Base-by-base conservation (phyloP, 2,113 vertebrate genomes). In the Puffinus mauretanicus region DNA sequence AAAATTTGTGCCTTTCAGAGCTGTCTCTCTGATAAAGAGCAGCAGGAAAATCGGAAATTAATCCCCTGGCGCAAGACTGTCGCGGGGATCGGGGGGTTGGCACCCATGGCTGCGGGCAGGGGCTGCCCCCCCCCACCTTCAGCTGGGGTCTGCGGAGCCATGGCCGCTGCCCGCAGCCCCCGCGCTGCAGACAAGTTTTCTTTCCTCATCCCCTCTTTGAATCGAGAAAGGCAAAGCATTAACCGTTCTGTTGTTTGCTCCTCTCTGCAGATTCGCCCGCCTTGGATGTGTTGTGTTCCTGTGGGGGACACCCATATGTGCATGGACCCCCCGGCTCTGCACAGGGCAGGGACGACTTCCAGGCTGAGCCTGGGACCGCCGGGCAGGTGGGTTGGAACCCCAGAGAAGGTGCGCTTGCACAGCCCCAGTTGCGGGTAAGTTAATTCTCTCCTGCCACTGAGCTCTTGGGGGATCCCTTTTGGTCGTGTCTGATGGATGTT, bases 401-500 rank as follows among this genome's bases (percentile, higher is more conserved):
- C 27, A 1, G 36, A 9, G 52, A 25, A 38, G 60, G 14, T 5
- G 47, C 9, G 2, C 11, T 21, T 15, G 36, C 20, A 26, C 42
- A 19, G 47, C 58, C 27, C 36, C 2, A 0, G 26, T 16, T 3
- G 0, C 8, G 2, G 76, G 54, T 38, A 7, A 62, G 75, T 62
- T 24, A 11, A 26, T 77, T 77, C 14, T 34, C 8, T 44, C 32
- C 36, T 36, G 76, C 49, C 42, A 7, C 54, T 4, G 3, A 51
- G 38, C 18, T 16, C 25, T 6, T 4, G 25, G 54, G 54, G 40
- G 27, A 32, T 57, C 40, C 25, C 7, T 27, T 60, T 22, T 13
- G 66, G 32, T 32, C 2, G 2, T 2, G 0, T 38, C 62, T 17
- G 55, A 6, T 9, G 25, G 54, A 69, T 0, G 1, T 54, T 42